Base-by-base conservation (phyloP, 2,113 vertebrate species). In the Oncorhynchus nerka region DNA sequence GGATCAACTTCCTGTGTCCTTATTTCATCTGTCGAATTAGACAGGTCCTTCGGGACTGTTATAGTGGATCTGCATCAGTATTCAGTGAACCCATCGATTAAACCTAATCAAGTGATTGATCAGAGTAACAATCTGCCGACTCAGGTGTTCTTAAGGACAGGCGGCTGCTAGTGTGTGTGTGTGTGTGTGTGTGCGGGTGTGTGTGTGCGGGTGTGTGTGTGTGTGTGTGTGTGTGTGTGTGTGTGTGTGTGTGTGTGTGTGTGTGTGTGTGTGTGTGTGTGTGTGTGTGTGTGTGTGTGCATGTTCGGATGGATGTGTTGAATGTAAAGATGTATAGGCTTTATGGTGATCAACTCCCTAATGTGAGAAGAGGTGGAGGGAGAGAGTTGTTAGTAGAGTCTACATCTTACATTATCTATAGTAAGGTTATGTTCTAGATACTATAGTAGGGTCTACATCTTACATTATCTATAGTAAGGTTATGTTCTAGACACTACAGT, bases 61-160 rank as follows among this genome's bases (percentile, higher is more conserved):
- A 19, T 55, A 16, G 65, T 28, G 65, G 22, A 67, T 28, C 12
- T 30, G 65, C 65, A 67, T 13, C 65, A 67, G 7, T 67, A 67
- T 32, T 67, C 24, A 67, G 19, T 67, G 65, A 67, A 26, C 28
- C 24, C 24, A 67, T 67, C 65, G 26, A 67, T 16, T 16, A 67
- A 30, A 67, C 65, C 65, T 30, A 67, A 67, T 67, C 65, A 67
- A 67, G 65, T 67, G 65, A 67, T 67, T 67, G 65, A 67, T 67
- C 65, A 67, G 65, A 30, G 22, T 30, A 67, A 2, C 15, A 16
- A 13, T 2, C 3, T 16, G 65, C 26, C 32, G 65, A 67, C 65
- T 28, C 65, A 67, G 65, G 13, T 26, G 28, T 28, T 67, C 65
- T 30, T 67, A 67, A 67, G 26, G 65, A 67, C 65, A 67, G 9